Base-by-base conservation (phyloP, 1,140 invertebrate species). In the Sitophilus oryzae region DNA sequence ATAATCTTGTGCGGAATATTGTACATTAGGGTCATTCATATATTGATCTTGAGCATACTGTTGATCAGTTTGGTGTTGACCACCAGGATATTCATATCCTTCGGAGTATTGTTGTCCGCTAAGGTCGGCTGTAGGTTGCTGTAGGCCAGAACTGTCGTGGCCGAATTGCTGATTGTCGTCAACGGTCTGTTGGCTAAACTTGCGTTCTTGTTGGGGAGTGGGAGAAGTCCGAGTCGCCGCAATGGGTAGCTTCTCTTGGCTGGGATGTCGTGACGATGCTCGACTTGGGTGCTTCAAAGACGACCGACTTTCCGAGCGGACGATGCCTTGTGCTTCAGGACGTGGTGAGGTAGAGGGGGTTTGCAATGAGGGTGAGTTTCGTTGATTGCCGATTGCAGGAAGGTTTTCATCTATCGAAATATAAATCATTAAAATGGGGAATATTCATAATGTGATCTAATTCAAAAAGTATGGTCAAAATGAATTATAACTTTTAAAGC, bases 331-430 rank as follows among this genome's bases (percentile, higher is more conserved):
- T 56, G 43, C 21, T 57, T 42, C 52, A 58, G 40, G 45, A 66
- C 61, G 62, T 66, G 65, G 51, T 62, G 61, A 37, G 16, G 46
- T 49, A 56, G 37, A 44, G 37, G 54, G 30, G 34, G 40, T 47
- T 38, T 57, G 41, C 14, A 49, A 44, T 48, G 55, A 15, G 34
- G 55, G 52, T 55, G 52, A 40, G 45, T 50, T 34, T 59, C 54
- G 56, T 59, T 60, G 45, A 61, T 43, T 59, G 52, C 43, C 61
- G 49, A 48, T 44, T 58, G 58, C 16, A 51, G 46, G 55, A 57
- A 52, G 59, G 36, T 59, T 52, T 52, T 65, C 59, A 52, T 63
- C 65, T 63, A 44, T 11, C n/a, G n/a, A n/a, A n/a, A n/a, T n/a
- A n/a, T n/a, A n/a, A n/a, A n/a, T n/a, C n/a, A n/a, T n/a, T n/a